These are phyloP conservation scores for Acridotheres tristis DNA, from an alignment of 2,797 vertebrate species.

Conservation along the genomic window DNA sequence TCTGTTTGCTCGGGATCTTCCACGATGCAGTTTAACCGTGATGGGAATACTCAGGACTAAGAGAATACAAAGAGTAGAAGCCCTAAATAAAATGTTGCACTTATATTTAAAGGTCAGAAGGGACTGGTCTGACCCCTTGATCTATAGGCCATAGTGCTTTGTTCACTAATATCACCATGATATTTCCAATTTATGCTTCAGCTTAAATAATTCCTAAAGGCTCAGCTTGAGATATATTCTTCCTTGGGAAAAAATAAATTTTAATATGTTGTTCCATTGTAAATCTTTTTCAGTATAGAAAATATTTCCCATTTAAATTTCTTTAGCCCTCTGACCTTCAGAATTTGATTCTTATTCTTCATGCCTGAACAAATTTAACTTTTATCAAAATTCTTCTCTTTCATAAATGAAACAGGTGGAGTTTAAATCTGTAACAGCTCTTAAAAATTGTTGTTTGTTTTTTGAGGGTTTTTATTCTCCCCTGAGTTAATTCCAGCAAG, in stretches of 20 bases:
- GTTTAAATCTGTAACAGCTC: not conserved
- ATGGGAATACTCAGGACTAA: not conserved
- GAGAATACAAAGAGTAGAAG: not conserved
- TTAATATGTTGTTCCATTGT: not conserved
- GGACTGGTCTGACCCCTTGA: not conserved
- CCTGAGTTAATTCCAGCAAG: not conserved
- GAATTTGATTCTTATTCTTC: not conserved
- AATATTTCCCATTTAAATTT: not conserved
- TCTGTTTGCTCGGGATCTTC: not conserved
- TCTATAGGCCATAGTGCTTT: not conserved
- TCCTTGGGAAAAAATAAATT: not conserved
- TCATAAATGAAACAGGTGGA: not conserved
- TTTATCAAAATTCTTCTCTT: not conserved
- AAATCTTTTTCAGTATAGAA: not conserved
- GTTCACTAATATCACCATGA: not conserved
- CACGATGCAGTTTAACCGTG: not conserved
- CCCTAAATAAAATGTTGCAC: not conserved
- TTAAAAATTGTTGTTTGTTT: not conserved
- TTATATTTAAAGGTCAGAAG: not conserved
- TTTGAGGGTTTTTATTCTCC: rapidly evolving
- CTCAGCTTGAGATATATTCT: not conserved
- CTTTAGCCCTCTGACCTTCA: not conserved
- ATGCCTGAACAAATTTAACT: not conserved
- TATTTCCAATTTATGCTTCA: not conserved
- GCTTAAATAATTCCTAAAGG: not conserved